phyloP scores from a whole-genome alignment of 2,888 invertebrate species.

The Tryphoninae sp. region DNA sequence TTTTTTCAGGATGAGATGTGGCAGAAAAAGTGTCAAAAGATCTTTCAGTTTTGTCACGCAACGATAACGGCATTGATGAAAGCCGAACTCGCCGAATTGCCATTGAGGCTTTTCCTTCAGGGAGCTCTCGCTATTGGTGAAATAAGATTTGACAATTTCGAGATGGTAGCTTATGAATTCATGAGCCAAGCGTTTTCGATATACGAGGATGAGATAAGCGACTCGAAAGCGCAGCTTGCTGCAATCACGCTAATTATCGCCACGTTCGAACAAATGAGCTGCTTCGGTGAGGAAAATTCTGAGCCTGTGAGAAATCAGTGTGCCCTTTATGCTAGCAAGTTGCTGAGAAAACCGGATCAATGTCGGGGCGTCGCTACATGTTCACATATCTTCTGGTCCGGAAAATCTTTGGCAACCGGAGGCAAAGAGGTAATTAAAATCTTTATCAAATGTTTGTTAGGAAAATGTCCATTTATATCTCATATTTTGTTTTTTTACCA shows the following conservation, averaged over 20 bases:
- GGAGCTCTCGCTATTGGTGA: conserved; percentile 96
- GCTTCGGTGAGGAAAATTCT: conserved; percentile 98
- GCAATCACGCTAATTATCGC: conserved; percentile 98
- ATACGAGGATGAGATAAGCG: conserved; percentile 99
- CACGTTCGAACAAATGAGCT: conserved; percentile 96
- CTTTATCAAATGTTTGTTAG: background rate
- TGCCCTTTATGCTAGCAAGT: conserved; percentile 96
- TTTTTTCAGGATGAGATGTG: conserved; percentile 93
- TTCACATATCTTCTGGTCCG: conserved; percentile 99
- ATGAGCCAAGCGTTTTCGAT: conserved; percentile 97
- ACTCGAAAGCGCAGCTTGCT: conserved; percentile 97
- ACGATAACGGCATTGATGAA: conserved; percentile 97
- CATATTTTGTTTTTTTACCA: conserved; percentile 75
- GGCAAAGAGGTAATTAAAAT: conserved; percentile 80
- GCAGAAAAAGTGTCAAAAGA: conserved; percentile 99
- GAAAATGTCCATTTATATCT: conserved; percentile 24
- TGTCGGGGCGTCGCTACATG: conserved; percentile 96
- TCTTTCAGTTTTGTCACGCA: conserved; percentile 98
- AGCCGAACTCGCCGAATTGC: conserved; percentile 96
- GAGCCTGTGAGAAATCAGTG: conserved; percentile 98
- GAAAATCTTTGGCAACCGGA: conserved; percentile 83
- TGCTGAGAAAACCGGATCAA: conserved; percentile 99
- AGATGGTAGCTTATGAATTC: conserved; percentile 99
- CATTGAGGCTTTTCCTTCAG: conserved; percentile 96
- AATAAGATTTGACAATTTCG: conserved; percentile 96